A percentile compares a stretch with the other conserved stretches of the same genome.
Conservation (phyloP, 1,140 invertebrate genomes). For the Colletes latitarsis region DNA sequence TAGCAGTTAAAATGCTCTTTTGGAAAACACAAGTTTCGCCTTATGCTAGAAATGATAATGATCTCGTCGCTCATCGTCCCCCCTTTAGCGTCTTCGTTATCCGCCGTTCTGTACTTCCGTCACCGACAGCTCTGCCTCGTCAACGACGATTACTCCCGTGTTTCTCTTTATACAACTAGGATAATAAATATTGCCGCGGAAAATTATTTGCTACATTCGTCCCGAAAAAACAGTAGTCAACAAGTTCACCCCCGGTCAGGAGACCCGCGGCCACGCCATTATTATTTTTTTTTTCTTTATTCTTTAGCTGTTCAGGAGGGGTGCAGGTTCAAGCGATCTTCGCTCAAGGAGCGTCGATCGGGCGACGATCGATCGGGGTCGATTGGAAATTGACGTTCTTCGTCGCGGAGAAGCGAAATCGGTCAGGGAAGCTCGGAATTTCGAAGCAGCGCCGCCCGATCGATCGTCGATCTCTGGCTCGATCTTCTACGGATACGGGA, state of each 20-base stretch:
- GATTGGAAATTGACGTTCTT: constrained; percentile 34
- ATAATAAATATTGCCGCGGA: constrained; percentile 73
- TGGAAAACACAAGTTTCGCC: constrained; percentile 65
- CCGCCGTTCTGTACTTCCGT: neutral
- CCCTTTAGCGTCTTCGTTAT: neutral
- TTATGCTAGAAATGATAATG: constrained; percentile 60
- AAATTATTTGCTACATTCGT: constrained; percentile 74
- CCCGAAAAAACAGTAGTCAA: constrained; percentile 67
- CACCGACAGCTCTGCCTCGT: neutral
- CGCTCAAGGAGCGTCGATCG: neutral
- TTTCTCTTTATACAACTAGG: constrained; percentile 65
- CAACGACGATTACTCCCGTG: neutral
- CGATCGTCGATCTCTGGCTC: neutral
- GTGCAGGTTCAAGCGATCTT: neutral
- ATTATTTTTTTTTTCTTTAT: neutral
- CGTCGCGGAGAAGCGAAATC: constrained; percentile 23
- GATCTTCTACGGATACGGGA: too few species aligned
- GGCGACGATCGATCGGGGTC: neutral
- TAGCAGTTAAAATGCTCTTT: constrained; percentile 62
- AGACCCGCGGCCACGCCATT: constrained; percentile 41
- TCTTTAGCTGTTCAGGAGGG: neutral
- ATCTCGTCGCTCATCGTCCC: constrained; percentile 21
- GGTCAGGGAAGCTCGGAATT: constrained; percentile 41
- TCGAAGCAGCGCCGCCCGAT: constrained; percentile 14
- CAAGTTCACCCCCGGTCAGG: constrained; percentile 53